Percentiles rank a stretch among this genome's conserved stretches.
These are phyloP conservation scores for Oreotragus oreotragus DNA, from an alignment of 2,113 vertebrate species.

Conservation along the genomic window DNA sequence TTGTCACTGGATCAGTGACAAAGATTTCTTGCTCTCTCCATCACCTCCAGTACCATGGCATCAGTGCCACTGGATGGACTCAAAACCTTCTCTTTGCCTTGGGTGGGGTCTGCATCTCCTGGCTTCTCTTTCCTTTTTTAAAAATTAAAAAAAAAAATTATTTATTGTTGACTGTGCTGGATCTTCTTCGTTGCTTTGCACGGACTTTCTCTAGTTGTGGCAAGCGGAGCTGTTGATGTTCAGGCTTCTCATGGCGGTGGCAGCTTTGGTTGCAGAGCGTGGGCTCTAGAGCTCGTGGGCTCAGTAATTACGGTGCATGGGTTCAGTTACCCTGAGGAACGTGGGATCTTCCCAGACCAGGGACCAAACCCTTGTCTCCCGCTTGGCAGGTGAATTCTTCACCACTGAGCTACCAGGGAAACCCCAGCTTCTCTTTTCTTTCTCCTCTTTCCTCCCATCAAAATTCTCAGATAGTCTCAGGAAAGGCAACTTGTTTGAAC, in stretches of 20 bases:
- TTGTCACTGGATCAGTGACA: neutral
- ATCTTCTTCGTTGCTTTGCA: neutral
- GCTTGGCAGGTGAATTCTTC: neutral
- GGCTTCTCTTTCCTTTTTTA: neutral
- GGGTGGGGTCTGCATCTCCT: neutral
- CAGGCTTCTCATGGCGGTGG: neutral
- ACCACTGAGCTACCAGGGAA: neutral
- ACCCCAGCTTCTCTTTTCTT: neutral
- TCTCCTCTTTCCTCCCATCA: neutral
- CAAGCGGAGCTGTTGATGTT: neutral
- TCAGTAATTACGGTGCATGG: neutral
- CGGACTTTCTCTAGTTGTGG: neutral
- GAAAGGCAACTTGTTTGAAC: neutral
- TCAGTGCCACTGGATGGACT: neutral
- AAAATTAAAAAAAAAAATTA: neutral
- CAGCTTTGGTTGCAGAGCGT: neutral
- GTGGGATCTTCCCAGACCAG: neutral
- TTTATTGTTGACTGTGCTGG: neutral
- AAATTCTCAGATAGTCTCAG: neutral
- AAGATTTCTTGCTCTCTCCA: rapidly evolving
- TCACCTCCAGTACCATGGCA: rapidly evolving
- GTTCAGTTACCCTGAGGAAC: neutral
- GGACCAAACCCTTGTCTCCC: neutral
- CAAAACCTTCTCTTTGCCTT: neutral
- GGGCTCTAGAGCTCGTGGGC: neutral